A percentile compares a stretch with the other conserved stretches of the same genome.
These are phyloP conservation scores for Anhinga anhinga DNA, from an alignment of 2,113 vertebrate species.

Conservation along the genomic window DNA sequence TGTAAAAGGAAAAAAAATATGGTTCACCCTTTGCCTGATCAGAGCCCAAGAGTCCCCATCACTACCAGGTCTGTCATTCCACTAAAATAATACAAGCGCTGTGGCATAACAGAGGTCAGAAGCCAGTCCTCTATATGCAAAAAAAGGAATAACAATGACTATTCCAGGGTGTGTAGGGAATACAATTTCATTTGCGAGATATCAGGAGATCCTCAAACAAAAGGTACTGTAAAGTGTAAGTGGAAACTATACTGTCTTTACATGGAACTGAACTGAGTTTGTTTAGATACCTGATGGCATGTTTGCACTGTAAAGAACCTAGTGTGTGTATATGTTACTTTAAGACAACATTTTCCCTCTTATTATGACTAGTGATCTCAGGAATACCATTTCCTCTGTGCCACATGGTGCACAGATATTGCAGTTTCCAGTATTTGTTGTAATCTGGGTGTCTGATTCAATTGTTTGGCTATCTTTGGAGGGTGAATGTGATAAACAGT, in stretches of 20 bases:
- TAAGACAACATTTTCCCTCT: background rate
- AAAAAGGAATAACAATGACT: background rate
- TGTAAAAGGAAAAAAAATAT: background rate
- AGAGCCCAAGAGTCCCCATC: background rate
- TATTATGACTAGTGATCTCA: background rate
- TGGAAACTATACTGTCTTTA: background rate
- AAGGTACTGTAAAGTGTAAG: background rate
- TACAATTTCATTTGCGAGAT: background rate
- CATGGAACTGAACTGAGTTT: background rate
- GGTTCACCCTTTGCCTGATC: background rate
- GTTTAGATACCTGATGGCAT: background rate
- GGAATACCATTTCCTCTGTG: constrained; percentile 29
- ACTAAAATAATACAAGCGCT: background rate
- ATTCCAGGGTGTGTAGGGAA: background rate
- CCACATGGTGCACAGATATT: constrained; percentile 16
- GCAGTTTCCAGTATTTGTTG: constrained; percentile 6
- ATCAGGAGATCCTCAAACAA: background rate
- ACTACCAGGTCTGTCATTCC: background rate
- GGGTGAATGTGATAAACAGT: constrained; percentile 51
- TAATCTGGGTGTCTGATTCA: constrained; percentile 48
- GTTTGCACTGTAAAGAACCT: background rate
- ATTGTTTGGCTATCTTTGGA: constrained; percentile 58
- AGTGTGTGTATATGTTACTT: background rate
- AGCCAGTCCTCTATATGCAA: background rate
- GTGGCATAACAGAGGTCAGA: background rate